Evolutionary conservation across 2,888 invertebrate species (phyloP).

Genomic region (Drosophila histrio): DNA sequence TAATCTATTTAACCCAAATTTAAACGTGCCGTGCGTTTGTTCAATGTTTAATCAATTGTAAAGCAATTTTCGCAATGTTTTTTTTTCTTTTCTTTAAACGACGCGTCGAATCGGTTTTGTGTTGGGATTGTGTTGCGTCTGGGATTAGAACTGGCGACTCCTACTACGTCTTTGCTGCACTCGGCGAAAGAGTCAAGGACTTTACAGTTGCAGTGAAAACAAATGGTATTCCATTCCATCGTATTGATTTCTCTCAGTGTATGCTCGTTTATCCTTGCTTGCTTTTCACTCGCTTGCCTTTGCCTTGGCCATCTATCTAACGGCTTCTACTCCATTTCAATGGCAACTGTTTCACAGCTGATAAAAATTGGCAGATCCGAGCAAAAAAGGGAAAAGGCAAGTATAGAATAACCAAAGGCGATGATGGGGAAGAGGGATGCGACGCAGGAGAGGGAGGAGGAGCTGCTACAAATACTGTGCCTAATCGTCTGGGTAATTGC

Average conservation of each 20-base stretch:
- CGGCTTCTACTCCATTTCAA: slow-evolving; percentile 74
- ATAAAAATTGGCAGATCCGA: slow-evolving; percentile 79
- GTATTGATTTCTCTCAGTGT: slow-evolving; percentile 6
- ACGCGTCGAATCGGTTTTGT: slow-evolving; percentile 13
- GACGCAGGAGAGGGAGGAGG: slow-evolving; percentile 20
- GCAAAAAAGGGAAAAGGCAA: slow-evolving; percentile 28
- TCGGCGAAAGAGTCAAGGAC: neutral
- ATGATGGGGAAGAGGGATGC: neutral
- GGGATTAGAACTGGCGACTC: slow-evolving; percentile 39
- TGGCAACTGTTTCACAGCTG: slow-evolving; percentile 83
- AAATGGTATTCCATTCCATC: neutral
- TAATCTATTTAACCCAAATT: slow-evolving; percentile 82
- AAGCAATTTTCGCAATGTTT: slow-evolving; percentile 80
- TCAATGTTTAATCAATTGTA: slow-evolving; percentile 81
- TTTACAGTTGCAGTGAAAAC: neutral
- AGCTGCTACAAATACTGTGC: slow-evolving; percentile 54
- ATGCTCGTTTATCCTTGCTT: slow-evolving; percentile 36
- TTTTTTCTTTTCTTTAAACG: slow-evolving; percentile 78
- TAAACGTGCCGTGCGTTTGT: slow-evolving; percentile 77
- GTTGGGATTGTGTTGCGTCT: slow-evolving; percentile 34
- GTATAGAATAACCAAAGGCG: neutral
- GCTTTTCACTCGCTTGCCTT: slow-evolving; percentile 35
- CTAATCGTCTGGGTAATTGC: slow-evolving; percentile 83
- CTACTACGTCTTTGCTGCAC: slow-evolving; percentile 48
- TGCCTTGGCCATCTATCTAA: slow-evolving; percentile 63